These are phyloP conservation scores for Parus major DNA, from an alignment of 2,113 vertebrate genomes.

Conservation along the genomic window DNA sequence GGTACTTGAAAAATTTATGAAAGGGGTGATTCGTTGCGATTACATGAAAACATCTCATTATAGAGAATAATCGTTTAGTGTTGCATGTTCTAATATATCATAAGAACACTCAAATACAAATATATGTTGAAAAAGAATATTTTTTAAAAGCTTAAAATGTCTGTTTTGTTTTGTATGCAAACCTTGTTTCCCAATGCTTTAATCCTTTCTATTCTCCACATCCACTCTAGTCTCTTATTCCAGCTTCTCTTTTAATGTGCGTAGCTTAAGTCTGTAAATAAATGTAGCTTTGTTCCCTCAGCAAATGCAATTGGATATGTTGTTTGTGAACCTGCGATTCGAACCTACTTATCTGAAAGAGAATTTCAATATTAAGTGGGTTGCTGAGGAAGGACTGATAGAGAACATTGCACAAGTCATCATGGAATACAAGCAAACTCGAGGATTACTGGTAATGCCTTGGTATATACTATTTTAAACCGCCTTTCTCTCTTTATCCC, in stretches of 20 bases:
- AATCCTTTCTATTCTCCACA: neutral
- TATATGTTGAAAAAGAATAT: neutral
- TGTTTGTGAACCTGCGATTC: slow-evolving; percentile 82
- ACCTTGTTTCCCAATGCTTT: neutral
- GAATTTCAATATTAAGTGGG: slow-evolving; percentile 84
- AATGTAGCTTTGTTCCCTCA: slow-evolving; percentile 30
- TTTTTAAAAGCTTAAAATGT: neutral
- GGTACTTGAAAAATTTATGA: neutral
- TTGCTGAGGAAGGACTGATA: slow-evolving; percentile 82
- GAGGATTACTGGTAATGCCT: slow-evolving; percentile 82
- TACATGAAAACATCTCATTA: neutral
- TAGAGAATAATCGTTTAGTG: neutral
- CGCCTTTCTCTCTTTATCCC: neutral
- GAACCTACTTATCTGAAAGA: slow-evolving; percentile 79
- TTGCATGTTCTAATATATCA: neutral
- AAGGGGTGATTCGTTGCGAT: neutral
- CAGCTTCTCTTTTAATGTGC: neutral
- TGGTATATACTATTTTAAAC: neutral
- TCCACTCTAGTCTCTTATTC: neutral
- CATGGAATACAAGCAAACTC: slow-evolving; percentile 82
- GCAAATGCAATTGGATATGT: slow-evolving; percentile 81
- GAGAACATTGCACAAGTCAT: slow-evolving; percentile 82
- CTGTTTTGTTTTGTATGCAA: neutral
- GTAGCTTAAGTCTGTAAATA: neutral
- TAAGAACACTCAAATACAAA: neutral